A percentile compares a stretch with the other conserved stretches of the same genome.
Evolutionary conservation across 2,113 vertebrate species (phyloP).

Genomic region (Danio rerio): DNA sequence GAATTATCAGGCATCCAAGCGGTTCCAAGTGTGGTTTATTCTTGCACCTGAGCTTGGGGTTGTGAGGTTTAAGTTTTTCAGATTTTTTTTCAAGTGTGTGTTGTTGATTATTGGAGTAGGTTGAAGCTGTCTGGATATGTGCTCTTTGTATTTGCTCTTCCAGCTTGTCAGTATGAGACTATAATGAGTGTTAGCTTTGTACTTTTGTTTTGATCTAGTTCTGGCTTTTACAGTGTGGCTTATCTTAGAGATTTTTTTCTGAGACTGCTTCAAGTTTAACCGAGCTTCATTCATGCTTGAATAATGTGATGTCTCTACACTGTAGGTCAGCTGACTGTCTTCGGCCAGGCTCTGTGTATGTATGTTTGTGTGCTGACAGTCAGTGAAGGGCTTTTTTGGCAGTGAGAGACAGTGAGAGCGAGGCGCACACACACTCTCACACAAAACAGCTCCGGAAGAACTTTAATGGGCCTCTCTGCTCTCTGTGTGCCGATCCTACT

Average conservation of each 20-base stretch:
- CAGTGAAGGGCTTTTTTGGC: constrained; percentile 1
- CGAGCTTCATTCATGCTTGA: constrained; percentile 7
- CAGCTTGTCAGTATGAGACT: not conserved
- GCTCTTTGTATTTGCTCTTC: not conserved
- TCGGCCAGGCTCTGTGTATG: not conserved
- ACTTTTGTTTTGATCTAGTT: constrained; percentile 8
- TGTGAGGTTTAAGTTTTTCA: constrained; percentile 20
- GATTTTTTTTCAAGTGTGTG: constrained; percentile 4
- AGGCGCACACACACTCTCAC: not conserved
- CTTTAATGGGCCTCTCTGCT: not conserved
- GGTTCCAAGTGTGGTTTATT: constrained; percentile 17
- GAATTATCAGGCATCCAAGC: not conserved
- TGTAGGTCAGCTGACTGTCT: not conserved
- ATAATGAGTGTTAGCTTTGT: not conserved
- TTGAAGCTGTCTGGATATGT: constrained; percentile 10
- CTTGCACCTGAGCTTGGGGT: constrained; percentile 26
- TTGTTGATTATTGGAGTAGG: constrained; percentile 29
- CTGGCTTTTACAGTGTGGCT: not conserved
- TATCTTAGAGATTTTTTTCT: not conserved
- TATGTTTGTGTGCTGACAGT: not conserved
- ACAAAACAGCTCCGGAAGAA: not conserved
- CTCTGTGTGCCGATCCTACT: not conserved
- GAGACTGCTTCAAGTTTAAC: not conserved
- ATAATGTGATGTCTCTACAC: not conserved
- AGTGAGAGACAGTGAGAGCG: not conserved